Base-by-base conservation (phyloP, 2,888 invertebrate species). In the Dorcus parallelipipedus region DNA sequence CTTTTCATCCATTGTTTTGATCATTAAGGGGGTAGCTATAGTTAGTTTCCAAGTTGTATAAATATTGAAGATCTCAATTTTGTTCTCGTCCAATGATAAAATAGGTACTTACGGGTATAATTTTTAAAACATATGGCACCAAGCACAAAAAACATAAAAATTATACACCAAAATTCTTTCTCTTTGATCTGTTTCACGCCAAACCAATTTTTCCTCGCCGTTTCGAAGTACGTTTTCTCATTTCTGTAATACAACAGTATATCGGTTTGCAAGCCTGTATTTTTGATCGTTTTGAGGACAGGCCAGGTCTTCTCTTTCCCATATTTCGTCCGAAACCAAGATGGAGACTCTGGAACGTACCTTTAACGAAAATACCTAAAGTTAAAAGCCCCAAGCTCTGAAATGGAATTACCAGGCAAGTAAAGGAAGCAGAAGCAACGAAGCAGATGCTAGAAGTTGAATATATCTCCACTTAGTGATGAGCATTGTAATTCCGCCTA, bases 281-380 rank as follows among this genome's bases (percentile, higher is more conserved):
- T 49, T 33, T 59, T 59, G n/a, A 58, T n/a, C n/a, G 50, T 41
- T 20, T 42, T 49, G 17, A 59, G 23, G 6, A 52, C 52, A 7
- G 41, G 23, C 49, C 58, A 49, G 8, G 55, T 51, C 38, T 51
- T 55, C n/a, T 39, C 45, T 43, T 59, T 53, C 20, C 39, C 43
- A 3, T 51, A 45, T 49, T 45, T 59, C 7, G 59, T 56, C 2
- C 33, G 26, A 26, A 53, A 53, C 61, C 61, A 61, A n/a, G 14
- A 26, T 0, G 61, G 61, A 5, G 61, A 61, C 20, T 61, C 61
- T 2, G 61, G 61, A 5, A 61, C 23, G 43, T 54, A 61, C 61
- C 61, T 61, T 17, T 9, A 9, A 50, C 9, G 9, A 10, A 50
- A 10, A 1, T 38, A 14, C 14, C 14, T 14, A 9, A 50, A 38